These are phyloP conservation scores for Melospiza melodia DNA, from an alignment of 2,113 vertebrate genomes.

Conservation along the genomic window DNA sequence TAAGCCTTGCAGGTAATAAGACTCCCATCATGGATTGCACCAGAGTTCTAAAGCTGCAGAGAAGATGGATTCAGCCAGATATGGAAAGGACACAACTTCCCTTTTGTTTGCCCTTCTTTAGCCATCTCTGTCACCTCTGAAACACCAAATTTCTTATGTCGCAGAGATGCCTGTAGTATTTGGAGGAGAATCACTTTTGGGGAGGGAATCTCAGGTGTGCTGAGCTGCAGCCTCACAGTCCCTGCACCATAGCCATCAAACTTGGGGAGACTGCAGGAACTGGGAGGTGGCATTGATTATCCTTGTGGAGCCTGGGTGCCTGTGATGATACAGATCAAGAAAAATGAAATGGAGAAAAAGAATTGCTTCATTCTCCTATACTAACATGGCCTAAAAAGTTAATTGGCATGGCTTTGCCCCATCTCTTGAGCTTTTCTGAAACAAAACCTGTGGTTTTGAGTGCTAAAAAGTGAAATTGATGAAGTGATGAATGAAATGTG, in stretches of 20 bases:
- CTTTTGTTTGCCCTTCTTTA: not conserved
- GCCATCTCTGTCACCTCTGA: not conserved
- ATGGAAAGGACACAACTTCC: not conserved
- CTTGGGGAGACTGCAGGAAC: not conserved
- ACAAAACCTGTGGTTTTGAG: not conserved
- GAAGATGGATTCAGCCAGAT: not conserved
- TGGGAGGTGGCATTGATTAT: not conserved
- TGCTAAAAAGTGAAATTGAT: not conserved
- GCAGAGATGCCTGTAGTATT: not conserved
- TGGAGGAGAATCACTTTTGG: not conserved
- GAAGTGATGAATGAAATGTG: not conserved
- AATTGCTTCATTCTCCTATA: not conserved
- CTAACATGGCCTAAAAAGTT: not conserved
- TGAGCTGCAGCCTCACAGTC: not conserved
- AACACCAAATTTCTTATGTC: not conserved
- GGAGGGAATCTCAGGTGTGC: not conserved
- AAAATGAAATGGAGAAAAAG: not conserved
- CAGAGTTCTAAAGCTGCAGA: not conserved
- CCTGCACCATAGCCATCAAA: not conserved
- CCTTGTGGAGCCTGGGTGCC: fast-evolving
- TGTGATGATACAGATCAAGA: not conserved
- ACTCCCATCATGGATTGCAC: not conserved
- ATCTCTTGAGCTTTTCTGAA: not conserved
- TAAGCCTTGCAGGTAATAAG: not conserved
- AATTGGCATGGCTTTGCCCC: not conserved